A percentile compares a stretch with the other conserved stretches of the same genome.
These are phyloP conservation scores for Mus minutoides DNA, from an alignment of 2,797 vertebrate genomes.

Conservation along the genomic window DNA sequence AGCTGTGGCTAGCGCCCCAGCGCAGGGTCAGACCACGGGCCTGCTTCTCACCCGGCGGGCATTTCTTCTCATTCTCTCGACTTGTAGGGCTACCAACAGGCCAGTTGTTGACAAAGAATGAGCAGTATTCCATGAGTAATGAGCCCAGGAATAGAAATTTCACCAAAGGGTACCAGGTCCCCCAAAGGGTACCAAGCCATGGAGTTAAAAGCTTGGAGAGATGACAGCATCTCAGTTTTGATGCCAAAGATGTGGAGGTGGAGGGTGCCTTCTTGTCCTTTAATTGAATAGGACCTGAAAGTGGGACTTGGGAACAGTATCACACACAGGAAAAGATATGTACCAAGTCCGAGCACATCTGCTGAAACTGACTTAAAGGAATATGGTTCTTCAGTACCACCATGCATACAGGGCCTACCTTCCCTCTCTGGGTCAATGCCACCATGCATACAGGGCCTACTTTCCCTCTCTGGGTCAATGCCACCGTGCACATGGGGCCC, in stretches of 20 bases:
- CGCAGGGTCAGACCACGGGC: not conserved
- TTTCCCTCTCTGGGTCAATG: not conserved
- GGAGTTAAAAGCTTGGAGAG: not conserved
- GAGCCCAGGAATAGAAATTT: not conserved
- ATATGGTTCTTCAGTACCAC: not conserved
- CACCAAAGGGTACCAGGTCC: not conserved
- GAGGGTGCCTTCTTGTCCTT: not conserved
- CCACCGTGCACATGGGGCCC: not conserved
- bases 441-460: not conserved
- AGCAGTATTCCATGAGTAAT: not conserved
- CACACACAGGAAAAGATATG: not conserved
- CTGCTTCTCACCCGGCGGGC: not conserved
- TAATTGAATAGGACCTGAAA: too few relatives aligned
- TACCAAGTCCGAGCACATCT: not conserved
- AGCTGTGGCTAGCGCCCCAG: not conserved
- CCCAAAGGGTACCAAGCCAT: not conserved
- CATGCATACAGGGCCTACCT: not conserved
- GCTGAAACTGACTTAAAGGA: not conserved
- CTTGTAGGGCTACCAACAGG: fast-evolving
- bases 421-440: not conserved
- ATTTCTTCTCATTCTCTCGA: not conserved
- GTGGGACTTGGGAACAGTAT: not conserved
- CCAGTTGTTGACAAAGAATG: not conserved
- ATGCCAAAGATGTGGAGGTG: not conserved
- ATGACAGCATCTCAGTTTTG: fast-evolving